Percentiles rank a stretch among this genome's conserved stretches.
phyloP scores from a whole-genome alignment of 2,888 invertebrate genomes.

The Nymphalis urticae region DNA sequence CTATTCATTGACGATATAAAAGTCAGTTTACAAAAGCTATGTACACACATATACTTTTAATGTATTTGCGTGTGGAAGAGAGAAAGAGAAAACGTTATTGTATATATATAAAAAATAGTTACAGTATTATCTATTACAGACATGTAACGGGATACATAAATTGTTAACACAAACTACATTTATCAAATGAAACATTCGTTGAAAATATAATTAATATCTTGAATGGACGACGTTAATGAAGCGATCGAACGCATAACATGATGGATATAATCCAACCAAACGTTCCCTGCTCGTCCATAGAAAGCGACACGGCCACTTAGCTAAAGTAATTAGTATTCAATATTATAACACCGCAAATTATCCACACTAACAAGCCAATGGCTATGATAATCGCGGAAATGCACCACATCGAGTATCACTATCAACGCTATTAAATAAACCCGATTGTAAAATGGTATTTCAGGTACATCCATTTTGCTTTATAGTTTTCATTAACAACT shows the following conservation, averaged over 20 bases:
- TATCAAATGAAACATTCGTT: neutral
- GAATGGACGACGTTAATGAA: neutral
- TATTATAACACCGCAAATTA: conserved; percentile 40
- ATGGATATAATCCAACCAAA: conserved; percentile 18
- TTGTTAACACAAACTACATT: too few species aligned
- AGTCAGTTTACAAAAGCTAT: too few species aligned
- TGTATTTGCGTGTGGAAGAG: too few species aligned
- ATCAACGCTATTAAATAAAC: conserved; percentile 25
- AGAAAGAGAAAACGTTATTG: too few species aligned
- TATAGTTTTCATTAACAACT: neutral
- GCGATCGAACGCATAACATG: conserved; percentile 18
- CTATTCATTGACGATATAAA: too few species aligned
- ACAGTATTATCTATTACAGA: too few species aligned
- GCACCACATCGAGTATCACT: conserved; percentile 21
- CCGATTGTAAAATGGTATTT: neutral
- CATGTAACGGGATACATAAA: too few species aligned
- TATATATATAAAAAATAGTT: too few species aligned
- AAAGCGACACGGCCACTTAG: conserved; percentile 37
- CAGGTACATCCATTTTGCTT: neutral
- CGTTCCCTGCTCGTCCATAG: conserved; percentile 26
- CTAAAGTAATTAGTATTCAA: conserved; percentile 40
- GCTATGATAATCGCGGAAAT: conserved; percentile 26
- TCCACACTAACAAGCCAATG: conserved; percentile 31
- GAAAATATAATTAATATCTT: neutral
- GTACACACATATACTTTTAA: too few species aligned